Conservation (phyloP, 2,113 vertebrate genomes). For the Phaetusa simplex region DNA sequence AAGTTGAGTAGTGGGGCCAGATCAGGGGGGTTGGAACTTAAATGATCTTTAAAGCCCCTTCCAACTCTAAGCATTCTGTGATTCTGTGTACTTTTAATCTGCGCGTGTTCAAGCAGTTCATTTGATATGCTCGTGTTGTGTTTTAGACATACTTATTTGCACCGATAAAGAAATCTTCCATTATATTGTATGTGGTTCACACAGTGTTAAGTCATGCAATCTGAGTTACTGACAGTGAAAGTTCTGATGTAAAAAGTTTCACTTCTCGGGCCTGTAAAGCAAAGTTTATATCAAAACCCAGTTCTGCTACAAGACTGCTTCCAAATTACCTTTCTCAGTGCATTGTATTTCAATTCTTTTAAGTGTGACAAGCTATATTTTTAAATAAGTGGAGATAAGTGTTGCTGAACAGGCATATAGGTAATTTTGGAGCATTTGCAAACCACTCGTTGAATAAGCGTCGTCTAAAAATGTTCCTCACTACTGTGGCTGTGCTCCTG, state of each 20-base stretch:
- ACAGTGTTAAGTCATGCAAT: background rate
- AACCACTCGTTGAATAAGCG: background rate
- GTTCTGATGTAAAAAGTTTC: background rate
- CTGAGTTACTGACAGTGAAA: background rate
- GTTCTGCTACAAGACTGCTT: background rate
- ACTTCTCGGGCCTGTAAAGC: background rate
- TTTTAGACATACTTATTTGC: background rate
- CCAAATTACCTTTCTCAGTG: background rate
- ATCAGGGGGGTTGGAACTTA: no score
- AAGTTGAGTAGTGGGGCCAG: background rate
- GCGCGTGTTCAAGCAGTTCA: background rate
- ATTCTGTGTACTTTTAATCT: background rate
- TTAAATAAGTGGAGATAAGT: background rate
- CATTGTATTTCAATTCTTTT: background rate
- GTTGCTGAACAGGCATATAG: background rate
- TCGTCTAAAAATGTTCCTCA: background rate
- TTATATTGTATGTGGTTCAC: background rate
- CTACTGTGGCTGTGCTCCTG: background rate
- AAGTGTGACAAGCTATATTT: background rate
- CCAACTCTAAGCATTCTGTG: no score
- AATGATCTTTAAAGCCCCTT: no score
- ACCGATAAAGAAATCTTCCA: background rate
- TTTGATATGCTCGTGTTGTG: background rate
- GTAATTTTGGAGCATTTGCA: background rate
- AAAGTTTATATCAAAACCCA: background rate